These are phyloP conservation scores for Scaptomyza parva DNA, from an alignment of 2,888 invertebrate genomes.

Conservation along the genomic window DNA sequence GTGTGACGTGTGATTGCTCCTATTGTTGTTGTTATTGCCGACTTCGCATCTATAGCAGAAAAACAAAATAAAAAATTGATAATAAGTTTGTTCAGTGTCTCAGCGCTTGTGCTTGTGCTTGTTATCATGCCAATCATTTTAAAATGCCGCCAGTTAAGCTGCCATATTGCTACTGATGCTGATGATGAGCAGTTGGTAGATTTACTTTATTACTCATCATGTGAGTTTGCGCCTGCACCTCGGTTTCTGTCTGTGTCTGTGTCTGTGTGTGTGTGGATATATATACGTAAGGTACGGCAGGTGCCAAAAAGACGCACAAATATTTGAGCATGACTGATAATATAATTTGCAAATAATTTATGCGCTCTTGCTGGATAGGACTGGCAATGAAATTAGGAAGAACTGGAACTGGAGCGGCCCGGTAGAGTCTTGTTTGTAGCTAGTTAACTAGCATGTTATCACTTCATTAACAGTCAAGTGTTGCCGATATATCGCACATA, in stretches of 20 bases:
- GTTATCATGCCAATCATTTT: conserved; percentile 55
- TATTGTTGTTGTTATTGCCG: conserved; percentile 15
- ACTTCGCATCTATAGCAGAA: conserved; percentile 10
- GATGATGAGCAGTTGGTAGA: conserved; percentile 48
- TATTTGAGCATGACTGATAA: conserved; percentile 64
- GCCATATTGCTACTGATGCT: conserved; percentile 14
- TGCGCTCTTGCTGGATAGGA: conserved; percentile 46
- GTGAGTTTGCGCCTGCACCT: conserved; percentile 31
- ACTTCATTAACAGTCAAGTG: conserved; percentile 43
- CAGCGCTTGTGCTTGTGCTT: conserved; percentile 37
- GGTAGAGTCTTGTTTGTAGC: conserved; percentile 7
- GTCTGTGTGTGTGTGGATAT: too few species aligned
- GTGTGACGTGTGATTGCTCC: conserved; percentile 31
- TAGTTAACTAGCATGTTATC: conserved; percentile 46
- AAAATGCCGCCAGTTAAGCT: conserved; percentile 31
- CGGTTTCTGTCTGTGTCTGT: conserved; percentile 14
- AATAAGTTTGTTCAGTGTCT: conserved; percentile 28
- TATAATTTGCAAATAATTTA: conserved; percentile 68
- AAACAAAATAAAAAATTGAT: conserved; percentile 25
- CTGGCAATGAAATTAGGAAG: conserved; percentile 14
- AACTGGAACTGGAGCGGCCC: conserved; percentile 41
- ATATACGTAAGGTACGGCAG: conserved; percentile 65
- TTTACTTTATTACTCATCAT: conserved; percentile 77
- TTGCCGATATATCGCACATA: conserved; percentile 22
- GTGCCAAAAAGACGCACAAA: conserved; percentile 66